Evolutionary conservation across 1,140 invertebrate genomes (phyloP).

Genomic region (Palaemon carinicauda): DNA sequence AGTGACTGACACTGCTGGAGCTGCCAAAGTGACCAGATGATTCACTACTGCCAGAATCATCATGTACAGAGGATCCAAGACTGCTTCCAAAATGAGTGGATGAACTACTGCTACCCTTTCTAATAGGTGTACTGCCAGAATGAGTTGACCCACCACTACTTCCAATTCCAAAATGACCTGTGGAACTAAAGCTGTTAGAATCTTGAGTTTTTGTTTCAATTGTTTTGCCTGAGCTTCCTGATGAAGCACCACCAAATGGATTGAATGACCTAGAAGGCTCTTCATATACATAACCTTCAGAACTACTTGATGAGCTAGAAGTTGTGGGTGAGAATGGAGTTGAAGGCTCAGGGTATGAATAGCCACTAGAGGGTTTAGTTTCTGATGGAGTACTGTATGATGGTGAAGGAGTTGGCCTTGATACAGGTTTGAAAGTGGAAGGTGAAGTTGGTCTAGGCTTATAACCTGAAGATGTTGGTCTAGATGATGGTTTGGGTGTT

Average conservation of each 20-base stretch:
- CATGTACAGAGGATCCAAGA: not conserved
- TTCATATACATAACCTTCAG: not conserved
- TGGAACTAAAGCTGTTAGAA: not conserved
- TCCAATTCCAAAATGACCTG: not conserved
- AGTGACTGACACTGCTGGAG: not conserved
- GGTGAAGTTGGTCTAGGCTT: not conserved
- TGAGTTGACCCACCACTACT: not conserved
- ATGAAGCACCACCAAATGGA: no score
- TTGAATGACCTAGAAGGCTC: no score
- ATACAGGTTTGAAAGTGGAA: not conserved
- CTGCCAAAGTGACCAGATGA: not conserved
- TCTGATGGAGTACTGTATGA: not conserved
- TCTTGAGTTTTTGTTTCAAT: no score
- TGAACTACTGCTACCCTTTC: not conserved
- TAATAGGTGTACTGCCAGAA: not conserved
- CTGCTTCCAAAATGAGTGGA: not conserved
- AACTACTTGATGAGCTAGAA: not conserved
- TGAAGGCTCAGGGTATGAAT: slow-evolving; percentile 12
- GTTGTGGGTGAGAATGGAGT: not conserved
- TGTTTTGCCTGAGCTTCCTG: no score
- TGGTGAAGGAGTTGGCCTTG: not conserved
- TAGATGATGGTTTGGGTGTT: not conserved
- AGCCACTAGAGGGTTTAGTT: not conserved
- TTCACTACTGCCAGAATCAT: not conserved
- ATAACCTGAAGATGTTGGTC: not conserved